Conservation (phyloP, 1,140 invertebrate species). For the Anadara kagoshimensis region DNA sequence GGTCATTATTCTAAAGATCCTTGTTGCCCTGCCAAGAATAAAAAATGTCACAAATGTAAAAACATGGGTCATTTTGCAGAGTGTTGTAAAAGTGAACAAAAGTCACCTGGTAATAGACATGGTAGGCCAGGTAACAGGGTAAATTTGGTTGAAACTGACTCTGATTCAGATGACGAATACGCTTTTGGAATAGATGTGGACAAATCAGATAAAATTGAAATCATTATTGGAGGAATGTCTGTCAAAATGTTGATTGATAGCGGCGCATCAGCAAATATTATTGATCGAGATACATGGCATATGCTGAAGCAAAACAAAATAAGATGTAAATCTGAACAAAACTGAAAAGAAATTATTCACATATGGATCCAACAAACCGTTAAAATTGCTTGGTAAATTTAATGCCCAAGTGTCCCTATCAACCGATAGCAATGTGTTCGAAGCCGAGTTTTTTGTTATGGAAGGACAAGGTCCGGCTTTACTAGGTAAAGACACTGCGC, state of each 20-base stretch:
- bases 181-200: neutral
- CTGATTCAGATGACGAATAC: constrained; percentile 4
- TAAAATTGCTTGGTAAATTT: constrained; percentile 31
- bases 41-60: constrained; percentile 22
- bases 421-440: neutral
- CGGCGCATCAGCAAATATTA: constrained; percentile 22
- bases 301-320: constrained; percentile 6
- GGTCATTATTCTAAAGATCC: neutral
- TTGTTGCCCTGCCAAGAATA: constrained; percentile 3
- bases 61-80: constrained; percentile 13
- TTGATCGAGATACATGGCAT: constrained; percentile 7
- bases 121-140: neutral
- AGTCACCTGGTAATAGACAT: neutral
- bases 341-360: constrained; percentile 23
- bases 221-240: neutral
- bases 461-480: constrained; percentile 7
- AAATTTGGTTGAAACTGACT: neutral
- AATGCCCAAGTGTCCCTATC: neutral
- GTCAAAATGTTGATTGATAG: constrained; percentile 19
- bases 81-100: constrained; percentile 7
- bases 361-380: constrained; percentile 23
- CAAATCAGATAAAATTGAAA: neutral
- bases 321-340: constrained; percentile 1
- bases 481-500: constrained; percentile 7
- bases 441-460: constrained; percentile 15